A percentile compares a stretch with the other conserved stretches of the same genome.
Conservation (phyloP, 2,797 vertebrate species). For the Lophotriccus pileatus region DNA sequence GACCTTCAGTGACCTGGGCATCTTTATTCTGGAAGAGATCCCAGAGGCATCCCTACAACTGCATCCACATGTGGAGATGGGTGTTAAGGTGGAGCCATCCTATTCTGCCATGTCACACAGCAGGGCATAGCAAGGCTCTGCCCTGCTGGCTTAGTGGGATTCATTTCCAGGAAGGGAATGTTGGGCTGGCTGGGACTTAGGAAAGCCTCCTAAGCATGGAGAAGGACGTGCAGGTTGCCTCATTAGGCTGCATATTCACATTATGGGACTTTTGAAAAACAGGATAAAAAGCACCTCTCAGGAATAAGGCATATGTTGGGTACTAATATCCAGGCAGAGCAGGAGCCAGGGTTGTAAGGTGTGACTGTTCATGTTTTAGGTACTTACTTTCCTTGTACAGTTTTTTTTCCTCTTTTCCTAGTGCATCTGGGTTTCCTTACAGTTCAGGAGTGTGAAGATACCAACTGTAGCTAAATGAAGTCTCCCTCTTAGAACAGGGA, state of each 20-base stretch:
- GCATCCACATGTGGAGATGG: not conserved
- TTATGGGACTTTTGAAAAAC: not conserved
- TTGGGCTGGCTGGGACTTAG: not conserved
- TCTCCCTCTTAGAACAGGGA: not conserved
- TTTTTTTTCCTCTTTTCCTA: not conserved
- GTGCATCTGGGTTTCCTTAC: not conserved
- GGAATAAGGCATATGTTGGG: not conserved
- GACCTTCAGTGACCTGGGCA: not conserved
- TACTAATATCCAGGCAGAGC: not conserved
- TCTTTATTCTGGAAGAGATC: not conserved
- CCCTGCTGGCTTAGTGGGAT: not conserved
- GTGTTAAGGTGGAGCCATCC: not conserved
- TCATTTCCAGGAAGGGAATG: not conserved
- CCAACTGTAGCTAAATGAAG: not conserved
- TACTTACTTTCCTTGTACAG: not conserved
- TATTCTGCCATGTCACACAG: no score
- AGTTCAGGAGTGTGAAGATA: not conserved
- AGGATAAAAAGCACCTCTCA: not conserved
- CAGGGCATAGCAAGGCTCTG: no score
- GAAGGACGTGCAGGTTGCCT: not conserved
- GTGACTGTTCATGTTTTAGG: not conserved
- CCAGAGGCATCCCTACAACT: not conserved
- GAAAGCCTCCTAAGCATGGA: not conserved
- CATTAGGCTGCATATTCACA: not conserved
- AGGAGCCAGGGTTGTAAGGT: not conserved